phyloP scores from a whole-genome alignment of 2,113 vertebrate genomes.

The Oryzias melastigma region DNA sequence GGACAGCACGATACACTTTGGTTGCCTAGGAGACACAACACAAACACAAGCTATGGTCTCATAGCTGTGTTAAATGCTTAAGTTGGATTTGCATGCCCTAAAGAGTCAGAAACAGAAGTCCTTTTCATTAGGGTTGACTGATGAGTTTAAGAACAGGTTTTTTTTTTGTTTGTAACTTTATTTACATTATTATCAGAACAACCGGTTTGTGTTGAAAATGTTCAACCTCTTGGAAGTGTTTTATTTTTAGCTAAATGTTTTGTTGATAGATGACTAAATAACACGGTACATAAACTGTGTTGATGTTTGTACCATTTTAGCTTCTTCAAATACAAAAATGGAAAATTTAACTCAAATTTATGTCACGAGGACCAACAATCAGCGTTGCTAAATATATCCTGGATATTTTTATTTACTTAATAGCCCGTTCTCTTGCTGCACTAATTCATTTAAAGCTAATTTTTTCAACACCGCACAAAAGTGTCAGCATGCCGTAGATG shows the following conservation, averaged over 20 bases:
- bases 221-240: too few species aligned
- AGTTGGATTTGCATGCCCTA: not conserved
- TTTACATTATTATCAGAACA: too few species aligned
- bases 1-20: not conserved
- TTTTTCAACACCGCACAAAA: not conserved
- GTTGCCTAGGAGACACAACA: constrained; percentile 49
- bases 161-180: not conserved
- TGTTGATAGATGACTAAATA: too few species aligned
- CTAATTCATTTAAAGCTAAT: constrained; percentile 10
- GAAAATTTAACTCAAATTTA: constrained; percentile 15
- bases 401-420: constrained; percentile 16
- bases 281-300: not conserved
- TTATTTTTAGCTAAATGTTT: too few species aligned
- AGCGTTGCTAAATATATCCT: not conserved
- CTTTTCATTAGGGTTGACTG: not conserved
- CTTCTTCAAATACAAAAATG: not conserved
- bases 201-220: too few species aligned
- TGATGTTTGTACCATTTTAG: not conserved
- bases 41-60: not conserved
- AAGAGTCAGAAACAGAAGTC: not conserved
- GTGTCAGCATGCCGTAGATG: constrained; percentile 16
- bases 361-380: constrained; percentile 22
- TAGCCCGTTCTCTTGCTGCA: constrained; percentile 8
- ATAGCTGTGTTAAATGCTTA: not conserved
- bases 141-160: not conserved